Base-by-base conservation (phyloP, 2,888 invertebrate species). In the Brachynemurus nebulosus region DNA sequence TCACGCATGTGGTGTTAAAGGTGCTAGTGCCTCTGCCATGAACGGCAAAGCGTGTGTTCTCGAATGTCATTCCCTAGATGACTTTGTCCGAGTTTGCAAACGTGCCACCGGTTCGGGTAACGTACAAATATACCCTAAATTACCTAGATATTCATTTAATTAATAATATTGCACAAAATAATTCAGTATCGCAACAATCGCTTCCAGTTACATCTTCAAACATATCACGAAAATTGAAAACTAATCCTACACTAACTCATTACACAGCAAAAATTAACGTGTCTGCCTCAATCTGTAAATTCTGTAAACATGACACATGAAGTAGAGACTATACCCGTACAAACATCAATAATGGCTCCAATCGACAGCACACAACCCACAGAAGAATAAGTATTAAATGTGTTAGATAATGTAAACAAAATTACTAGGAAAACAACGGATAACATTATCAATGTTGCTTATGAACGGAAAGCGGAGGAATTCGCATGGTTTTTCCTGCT, bases 401-500 rank as follows among this genome's bases (percentile, higher is more conserved):
- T 48, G 7, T 40, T 45, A n/a, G 7, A 20, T 14, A 47, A 47
- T 25, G 6, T 50, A 8, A 52, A 50, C 40, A 42, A 50, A 45
- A 48, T 50, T 41, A 47, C 25, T 16, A 21, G 50, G 3, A 53
- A 27, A 6, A 36, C 18, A 11, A 47, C 41, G n/a, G 48, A 50
- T 35, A 55, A 55, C 46, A 55, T 54, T 44, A 52, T 55, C 0
- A 55, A 56, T 47, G 51, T 46, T 17, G 43, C 19, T 40, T 44
- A 51, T 47, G 52, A 54, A 42, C 12, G 40, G 35, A 54, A 50
- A 47, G 51, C 53, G 47, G 57, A 57, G 49, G 54, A 55, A 47
- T 55, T 55, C 23, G 46, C 53, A 1, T 56, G 56, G 54, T 58
- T 44, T 39, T 42, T 44, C 35, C 42, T 56, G 11, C 55, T 56